These are phyloP conservation scores for Armadillidium nasatum DNA, from an alignment of 1,140 invertebrate species.

Conservation along the genomic window DNA sequence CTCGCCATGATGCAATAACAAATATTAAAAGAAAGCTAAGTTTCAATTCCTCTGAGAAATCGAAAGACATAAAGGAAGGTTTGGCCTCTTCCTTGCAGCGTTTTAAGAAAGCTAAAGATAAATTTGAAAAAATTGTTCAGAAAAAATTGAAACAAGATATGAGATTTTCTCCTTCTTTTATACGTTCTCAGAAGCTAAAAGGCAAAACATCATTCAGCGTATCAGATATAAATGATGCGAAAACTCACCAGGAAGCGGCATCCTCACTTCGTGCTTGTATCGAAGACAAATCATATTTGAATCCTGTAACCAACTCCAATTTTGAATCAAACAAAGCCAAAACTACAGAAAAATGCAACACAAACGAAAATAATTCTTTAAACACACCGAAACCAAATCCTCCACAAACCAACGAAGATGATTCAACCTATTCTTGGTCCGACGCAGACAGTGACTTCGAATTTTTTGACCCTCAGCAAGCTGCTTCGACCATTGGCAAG, in stretches of 20 bases:
- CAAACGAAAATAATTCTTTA: not conserved
- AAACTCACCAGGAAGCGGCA: not conserved
- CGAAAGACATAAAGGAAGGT: constrained; percentile 39
- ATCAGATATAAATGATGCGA: not conserved
- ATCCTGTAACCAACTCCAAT: not conserved
- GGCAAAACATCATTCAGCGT: not conserved
- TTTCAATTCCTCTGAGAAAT: constrained; percentile 36
- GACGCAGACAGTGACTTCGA: constrained; percentile 45
- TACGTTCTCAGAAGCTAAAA: not conserved
- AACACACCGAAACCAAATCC: not conserved
- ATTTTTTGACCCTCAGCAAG: constrained; percentile 30
- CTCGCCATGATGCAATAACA: not conserved
- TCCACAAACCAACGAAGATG: not conserved
- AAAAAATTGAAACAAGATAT: constrained; percentile 33
- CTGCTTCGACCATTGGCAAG: constrained; percentile 25
- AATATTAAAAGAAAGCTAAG: constrained; percentile 42
- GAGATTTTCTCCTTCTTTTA: constrained; percentile 21
- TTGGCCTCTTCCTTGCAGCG: constrained; percentile 36
- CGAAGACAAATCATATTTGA: not conserved
- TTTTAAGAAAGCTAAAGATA: constrained; percentile 38
- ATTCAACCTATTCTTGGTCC: constrained; percentile 43
- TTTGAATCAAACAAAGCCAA: not conserved
- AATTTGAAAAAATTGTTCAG: constrained; percentile 35
- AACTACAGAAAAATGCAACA: not conserved
- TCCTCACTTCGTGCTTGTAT: not conserved